A percentile compares a stretch with the other conserved stretches of the same genome.
Evolutionary conservation across 2,888 invertebrate species (phyloP).

Genomic region (Campoplex nolae): DNA sequence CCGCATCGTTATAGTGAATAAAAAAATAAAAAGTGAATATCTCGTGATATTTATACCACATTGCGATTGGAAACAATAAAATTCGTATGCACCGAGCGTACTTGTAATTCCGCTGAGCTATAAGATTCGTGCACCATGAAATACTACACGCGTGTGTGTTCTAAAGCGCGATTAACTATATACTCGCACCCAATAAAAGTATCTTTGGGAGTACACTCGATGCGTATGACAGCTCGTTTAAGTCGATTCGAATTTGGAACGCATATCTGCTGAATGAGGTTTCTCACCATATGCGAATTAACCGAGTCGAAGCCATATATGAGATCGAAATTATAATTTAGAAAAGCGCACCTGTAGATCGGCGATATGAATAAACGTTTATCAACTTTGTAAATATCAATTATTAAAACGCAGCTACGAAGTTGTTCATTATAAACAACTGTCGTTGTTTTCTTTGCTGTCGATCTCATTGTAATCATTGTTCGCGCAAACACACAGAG

Average conservation of each 20-base stretch:
- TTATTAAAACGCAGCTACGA: neutral
- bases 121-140: neutral
- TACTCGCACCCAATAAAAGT: constrained; percentile 33
- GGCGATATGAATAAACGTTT: neutral
- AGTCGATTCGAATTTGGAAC: constrained; percentile 64
- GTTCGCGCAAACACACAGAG: neutral
- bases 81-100: constrained; percentile 39
- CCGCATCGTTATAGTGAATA: neutral
- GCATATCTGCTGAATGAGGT: constrained; percentile 36
- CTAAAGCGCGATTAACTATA: neutral
- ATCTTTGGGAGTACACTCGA: neutral
- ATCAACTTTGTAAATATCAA: neutral
- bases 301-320: constrained; percentile 54
- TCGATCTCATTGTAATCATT: neutral
- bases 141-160: neutral
- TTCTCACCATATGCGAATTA: constrained; percentile 29
- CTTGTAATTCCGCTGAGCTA: constrained; percentile 30
- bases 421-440: neutral
- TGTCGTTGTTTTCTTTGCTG: neutral
- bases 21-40: constrained; percentile 1
- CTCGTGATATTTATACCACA: neutral
- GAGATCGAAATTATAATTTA: constrained; percentile 64
- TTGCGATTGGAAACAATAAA: constrained; percentile 21
- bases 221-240: constrained; percentile 16
- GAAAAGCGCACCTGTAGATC: constrained; percentile 52